Conservation (phyloP, 2,113 vertebrate species). For the Oncorhynchus keta region DNA sequence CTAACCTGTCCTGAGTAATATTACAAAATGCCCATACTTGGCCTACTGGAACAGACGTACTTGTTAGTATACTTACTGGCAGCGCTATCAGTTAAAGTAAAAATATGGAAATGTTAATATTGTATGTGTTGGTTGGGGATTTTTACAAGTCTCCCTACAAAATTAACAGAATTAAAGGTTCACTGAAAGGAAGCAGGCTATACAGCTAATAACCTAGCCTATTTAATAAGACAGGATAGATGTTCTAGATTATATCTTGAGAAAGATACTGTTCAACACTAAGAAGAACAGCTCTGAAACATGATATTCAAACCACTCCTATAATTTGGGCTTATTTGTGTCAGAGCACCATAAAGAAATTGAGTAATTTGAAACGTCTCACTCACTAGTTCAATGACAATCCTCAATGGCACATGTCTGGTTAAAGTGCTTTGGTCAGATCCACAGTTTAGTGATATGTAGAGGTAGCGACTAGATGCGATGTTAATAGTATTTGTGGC, state of each 20-base stretch:
- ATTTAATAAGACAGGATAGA: background rate
- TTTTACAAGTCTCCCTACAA: background rate
- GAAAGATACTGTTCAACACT: background rate
- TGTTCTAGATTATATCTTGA: background rate
- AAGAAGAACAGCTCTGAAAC: background rate
- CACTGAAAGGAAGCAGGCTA: background rate
- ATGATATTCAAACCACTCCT: background rate
- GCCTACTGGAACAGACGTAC: too few species aligned
- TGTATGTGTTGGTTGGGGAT: background rate
- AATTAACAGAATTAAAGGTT: background rate
- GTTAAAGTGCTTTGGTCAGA: background rate
- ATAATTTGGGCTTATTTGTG: background rate
- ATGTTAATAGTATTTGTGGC: background rate
- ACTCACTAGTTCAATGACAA: background rate
- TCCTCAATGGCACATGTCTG: background rate
- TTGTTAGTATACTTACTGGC: background rate
- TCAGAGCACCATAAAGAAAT: background rate
- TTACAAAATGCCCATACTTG: too few species aligned
- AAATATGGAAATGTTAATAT: background rate
- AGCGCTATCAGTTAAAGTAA: background rate
- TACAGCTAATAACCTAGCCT: background rate
- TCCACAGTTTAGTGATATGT: background rate
- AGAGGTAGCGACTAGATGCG: background rate
- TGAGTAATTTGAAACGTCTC: background rate
- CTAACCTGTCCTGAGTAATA: too few species aligned